Base-by-base conservation (phyloP, 2,113 vertebrate genomes). In the Phylloscopus whistleri region DNA sequence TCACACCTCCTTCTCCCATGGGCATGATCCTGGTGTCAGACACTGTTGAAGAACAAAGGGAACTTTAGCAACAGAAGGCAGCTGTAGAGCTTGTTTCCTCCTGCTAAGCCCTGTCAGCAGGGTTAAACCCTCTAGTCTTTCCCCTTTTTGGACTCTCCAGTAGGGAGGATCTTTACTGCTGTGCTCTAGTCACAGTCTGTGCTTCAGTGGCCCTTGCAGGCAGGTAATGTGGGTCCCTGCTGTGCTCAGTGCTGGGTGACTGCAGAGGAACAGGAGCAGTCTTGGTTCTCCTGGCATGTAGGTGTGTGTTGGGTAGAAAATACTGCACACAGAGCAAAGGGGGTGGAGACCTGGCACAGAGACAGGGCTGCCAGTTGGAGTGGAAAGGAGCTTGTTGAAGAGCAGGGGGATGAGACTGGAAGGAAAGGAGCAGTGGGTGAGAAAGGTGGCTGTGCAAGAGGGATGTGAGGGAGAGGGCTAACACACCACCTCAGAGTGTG, bases 21-120 rank as follows among this genome's bases (percentile, higher is more conserved):
- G 96, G 97, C 94, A 96, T 88, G 60, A 98, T 92, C 85, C 98
- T 97, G 77, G 97, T 96, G 62, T 98, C 98, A 46, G 97, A 97
- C 41, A 96, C 98, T 98, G 95, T 86, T 90, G 89, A 95, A 72
- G 76, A 96, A 94, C 41, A 92, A 96, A 94, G 63, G 8, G 55
- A 86, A 88, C 55, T 27, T 70, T 84, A 53, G 72, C 21, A 80
- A 88, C 44, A 77, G 73, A 37, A 93, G 13, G 44, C 10, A 76
- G 19, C n/a, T 91, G 55, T 28, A 62, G 43, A 81, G 31, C 21
- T 49, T 24, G 18, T 35, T 86, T 70, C 64, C 48, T 94, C 26
- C 68, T 75, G 48, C 68, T 76, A 68, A 26, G 41, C 31, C 63
- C 26, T 35, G 13, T 48, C 68, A 69, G 28, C 31, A 31, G 23